These are phyloP conservation scores for Parascotia fuliginaria DNA, from an alignment of 2,888 invertebrate genomes.

Conservation along the genomic window DNA sequence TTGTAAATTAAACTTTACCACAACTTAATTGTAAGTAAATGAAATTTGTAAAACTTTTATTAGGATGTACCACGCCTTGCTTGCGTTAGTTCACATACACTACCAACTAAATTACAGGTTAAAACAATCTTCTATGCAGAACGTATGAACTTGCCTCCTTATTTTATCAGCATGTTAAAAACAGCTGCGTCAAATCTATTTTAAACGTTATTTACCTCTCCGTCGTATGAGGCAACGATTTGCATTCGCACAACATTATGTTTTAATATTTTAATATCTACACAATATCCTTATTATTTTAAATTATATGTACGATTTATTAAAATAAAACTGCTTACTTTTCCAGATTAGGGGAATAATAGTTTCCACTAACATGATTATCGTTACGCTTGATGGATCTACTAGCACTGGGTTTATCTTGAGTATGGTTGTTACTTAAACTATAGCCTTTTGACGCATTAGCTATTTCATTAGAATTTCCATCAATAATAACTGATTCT, in stretches of 20 bases:
- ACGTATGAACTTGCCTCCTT: slow-evolving; percentile 35
- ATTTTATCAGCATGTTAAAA: slow-evolving; percentile 51
- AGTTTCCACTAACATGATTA: slow-evolving; percentile 35
- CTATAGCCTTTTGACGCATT: slow-evolving; percentile 47
- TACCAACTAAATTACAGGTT: slow-evolving; percentile 43
- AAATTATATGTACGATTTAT: neutral
- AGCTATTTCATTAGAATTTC: slow-evolving; percentile 73
- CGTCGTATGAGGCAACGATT: slow-evolving; percentile 23
- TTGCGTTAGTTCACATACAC: slow-evolving; percentile 36
- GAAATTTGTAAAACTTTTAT: neutral
- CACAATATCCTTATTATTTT: too few relatives aligned
- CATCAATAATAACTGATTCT: slow-evolving; percentile 59
- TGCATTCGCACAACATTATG: slow-evolving; percentile 7
- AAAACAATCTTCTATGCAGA: slow-evolving; percentile 24
- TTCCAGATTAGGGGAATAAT: slow-evolving; percentile 41
- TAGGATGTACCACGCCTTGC: slow-evolving; percentile 34
- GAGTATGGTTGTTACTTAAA: slow-evolving; percentile 34
- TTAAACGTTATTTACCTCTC: slow-evolving; percentile 45
- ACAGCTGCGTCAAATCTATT: slow-evolving; percentile 65
- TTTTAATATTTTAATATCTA: neutral
- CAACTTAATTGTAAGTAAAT: slow-evolving; percentile 2
- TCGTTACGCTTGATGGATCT: slow-evolving; percentile 36
- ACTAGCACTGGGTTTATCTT: slow-evolving; percentile 38
- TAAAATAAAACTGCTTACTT: slow-evolving; percentile 47
- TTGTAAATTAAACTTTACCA: slow-evolving; percentile 34